Evolutionary conservation across 2,888 invertebrate genomes (phyloP).

Genomic region (Mongoloraphidia duomilia): DNA sequence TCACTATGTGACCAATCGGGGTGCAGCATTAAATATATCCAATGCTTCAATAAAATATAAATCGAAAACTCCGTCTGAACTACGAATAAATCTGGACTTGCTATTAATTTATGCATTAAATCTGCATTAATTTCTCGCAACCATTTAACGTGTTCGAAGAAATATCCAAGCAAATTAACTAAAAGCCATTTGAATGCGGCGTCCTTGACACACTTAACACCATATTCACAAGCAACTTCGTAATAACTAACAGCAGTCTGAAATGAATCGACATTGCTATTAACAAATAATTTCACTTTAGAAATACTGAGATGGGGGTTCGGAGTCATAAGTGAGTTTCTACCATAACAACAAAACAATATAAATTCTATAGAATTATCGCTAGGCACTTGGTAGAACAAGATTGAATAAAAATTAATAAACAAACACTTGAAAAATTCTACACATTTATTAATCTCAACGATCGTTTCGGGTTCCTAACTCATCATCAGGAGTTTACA

Average conservation of each 20-base stretch:
- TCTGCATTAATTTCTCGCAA: constrained; percentile 47
- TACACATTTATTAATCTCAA: too few species aligned
- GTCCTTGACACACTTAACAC: constrained; percentile 43
- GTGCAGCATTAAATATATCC: constrained; percentile 45
- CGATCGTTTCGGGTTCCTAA: too few species aligned
- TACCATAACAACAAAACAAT: background rate
- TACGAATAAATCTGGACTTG: constrained; percentile 51
- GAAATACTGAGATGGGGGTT: too few species aligned
- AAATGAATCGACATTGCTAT: background rate
- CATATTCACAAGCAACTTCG: constrained; percentile 52
- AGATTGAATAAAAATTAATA: too few species aligned
- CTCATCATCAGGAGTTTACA: too few species aligned
- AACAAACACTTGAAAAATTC: too few species aligned
- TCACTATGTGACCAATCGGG: constrained; percentile 28
- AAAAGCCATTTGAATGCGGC: constrained; percentile 54
- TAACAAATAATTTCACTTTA: background rate
- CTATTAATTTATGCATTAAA: constrained; percentile 46
- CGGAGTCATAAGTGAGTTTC: constrained; percentile 4
- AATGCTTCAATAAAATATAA: constrained; percentile 53
- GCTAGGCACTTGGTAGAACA: too few species aligned
- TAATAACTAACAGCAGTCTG: constrained; percentile 55
- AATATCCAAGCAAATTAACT: constrained; percentile 48
- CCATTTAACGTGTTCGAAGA: constrained; percentile 37
- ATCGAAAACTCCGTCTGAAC: constrained; percentile 68
- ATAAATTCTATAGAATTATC: too few species aligned